Evolutionary conservation across 2,888 invertebrate species (phyloP), one percentile per base, ranked within the genome.

Genomic region (Amitus sp.): DNA sequence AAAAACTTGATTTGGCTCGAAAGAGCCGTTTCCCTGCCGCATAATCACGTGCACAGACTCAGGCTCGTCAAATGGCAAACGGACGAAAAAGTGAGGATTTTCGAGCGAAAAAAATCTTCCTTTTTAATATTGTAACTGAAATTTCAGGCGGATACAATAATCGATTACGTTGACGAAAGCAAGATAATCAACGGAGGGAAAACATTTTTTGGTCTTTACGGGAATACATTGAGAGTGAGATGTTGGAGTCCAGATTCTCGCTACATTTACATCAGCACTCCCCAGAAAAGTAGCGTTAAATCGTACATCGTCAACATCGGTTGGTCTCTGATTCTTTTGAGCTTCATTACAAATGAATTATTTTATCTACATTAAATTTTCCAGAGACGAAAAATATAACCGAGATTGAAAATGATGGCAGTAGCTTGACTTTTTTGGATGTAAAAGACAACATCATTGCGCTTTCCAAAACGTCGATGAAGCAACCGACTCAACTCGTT

Each of bases 1-100:
- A 85, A 86, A 62, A 82, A 82, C 57, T 75, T 94, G 34, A 80
- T 92, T 30, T 95, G 91, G 89, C 82, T 94, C 46, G 90, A 94
- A 81, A 84, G 91, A 51, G 74, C 83, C 10, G 83, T 85, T 0
- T 87, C 84, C 18, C 93, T 93, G 0, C 89, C 93, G 1, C 95
- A 95, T 81, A 87, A 87, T 75, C 86, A 88, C 49, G 87, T 88
- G 69, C 88, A 88, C 69, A 83, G 87, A 61, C 83, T 94, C 0
- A 86, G 90, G 68, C 83, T 82, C 67, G 78, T 82, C 47, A 74
- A 82, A 65, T 82, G 84, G 76, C 71, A 70, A 27, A 67, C 67
- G 66, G 68, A 42, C 9, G 19, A 19, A 42, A 17, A 78, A 55
- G 77, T 78, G 45, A n/a, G n/a, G 5, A 15, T 39, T 39, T 39